These are phyloP conservation scores for Amiota communis DNA, from an alignment of 2,888 invertebrate species.

Conservation along the genomic window DNA sequence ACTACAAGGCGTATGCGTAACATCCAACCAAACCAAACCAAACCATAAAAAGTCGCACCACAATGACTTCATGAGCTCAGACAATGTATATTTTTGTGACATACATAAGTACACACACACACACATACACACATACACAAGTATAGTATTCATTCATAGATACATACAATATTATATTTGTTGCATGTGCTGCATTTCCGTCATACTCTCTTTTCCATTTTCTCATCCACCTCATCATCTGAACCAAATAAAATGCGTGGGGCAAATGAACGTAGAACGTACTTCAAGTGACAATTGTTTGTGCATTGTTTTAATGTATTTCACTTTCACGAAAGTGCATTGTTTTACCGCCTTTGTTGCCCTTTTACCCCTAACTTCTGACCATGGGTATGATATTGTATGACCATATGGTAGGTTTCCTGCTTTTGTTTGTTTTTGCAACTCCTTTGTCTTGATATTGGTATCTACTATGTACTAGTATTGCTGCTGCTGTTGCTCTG, in stretches of 20 bases:
- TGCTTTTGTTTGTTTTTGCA: neutral
- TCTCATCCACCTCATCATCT: too few species aligned
- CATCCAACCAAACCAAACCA: neutral
- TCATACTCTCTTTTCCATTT: neutral
- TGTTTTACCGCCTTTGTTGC: too few species aligned
- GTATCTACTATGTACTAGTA: neutral
- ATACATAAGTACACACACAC: too few species aligned
- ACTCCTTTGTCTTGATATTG: neutral
- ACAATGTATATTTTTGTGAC: neutral
- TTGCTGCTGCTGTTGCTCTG: slow-evolving; percentile 7
- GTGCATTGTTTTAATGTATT: slow-evolving; percentile 12
- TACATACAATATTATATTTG: neutral
- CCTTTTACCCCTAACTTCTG: too few species aligned
- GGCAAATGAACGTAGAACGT: too few species aligned
- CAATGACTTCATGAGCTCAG: neutral
- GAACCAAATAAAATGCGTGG: too few species aligned
- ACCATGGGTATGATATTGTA: neutral
- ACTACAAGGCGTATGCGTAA: neutral
- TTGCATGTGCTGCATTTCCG: slow-evolving; percentile 23
- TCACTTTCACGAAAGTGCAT: slow-evolving; percentile 2
- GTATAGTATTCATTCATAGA: too few species aligned
- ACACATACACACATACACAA: too few species aligned
- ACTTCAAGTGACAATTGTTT: neutral
- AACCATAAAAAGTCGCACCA: neutral
- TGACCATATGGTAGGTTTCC: neutral